Evolutionary conservation across 2,888 invertebrate genomes (phyloP), one percentile per base, ranked within the genome.

Genomic region (Zaprionus obscuricornis): DNA sequence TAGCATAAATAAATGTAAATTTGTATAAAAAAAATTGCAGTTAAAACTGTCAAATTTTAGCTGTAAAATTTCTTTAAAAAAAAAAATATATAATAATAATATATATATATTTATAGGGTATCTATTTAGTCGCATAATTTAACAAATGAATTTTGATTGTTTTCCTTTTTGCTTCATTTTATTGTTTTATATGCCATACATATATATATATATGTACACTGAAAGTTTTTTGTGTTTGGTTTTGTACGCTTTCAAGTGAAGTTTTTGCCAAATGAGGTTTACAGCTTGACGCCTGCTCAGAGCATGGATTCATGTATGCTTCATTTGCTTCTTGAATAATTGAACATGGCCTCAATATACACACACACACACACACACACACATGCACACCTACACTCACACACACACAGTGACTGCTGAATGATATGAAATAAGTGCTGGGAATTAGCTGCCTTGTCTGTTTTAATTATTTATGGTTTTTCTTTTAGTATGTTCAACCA

Each of bases 291-390:
- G 85, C 84, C 79, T 75, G 64, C 64, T 66, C 68, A 31, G 34
- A 49, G 51, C 37, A 47, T 20, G 31, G 68, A 49, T 68, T 62
- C 69, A 52, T 62, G 52, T 56, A 46, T 68, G 56, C 59, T 73
- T 68, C 78, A 77, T 82, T 82, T 73, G 65, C 36, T 43, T 34
- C 20, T 56, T 77, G 77, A 86, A 79, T 86, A 86, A 79, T 81
- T 84, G 59, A 83, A 58, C 36, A 52, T 18, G 26, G 3, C 2
- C 27, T 7, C 26, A n/a, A n/a, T n/a, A n/a, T n/a, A 7, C 31
- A 24, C 17, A 54, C 31, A 46, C 16, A 26, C 39, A n/a, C 17
- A 22, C 42, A n/a, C 6, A 31, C 10, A 18, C 7, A 31, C 6
- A 13, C 29, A 16, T 13, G 22, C 13, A 36, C 22, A 16, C n/a